Evolutionary conservation across 2,113 vertebrate genomes (phyloP).

Genomic region (Proteles cristata): DNA sequence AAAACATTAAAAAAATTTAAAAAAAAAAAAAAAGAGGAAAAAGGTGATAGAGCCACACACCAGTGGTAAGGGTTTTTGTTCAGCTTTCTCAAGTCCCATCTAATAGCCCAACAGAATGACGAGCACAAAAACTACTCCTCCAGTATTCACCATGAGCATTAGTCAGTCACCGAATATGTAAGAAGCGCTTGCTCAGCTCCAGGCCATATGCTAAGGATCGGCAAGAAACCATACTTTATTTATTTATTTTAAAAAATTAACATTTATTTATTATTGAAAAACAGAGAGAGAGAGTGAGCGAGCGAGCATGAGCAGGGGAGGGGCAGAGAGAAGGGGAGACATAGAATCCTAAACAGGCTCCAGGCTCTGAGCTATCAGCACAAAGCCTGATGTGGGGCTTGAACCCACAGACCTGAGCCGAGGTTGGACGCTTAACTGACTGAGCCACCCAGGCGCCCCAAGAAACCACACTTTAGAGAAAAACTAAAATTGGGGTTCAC

Average conservation of each 20-base stretch:
- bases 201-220: not conserved
- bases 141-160: not conserved
- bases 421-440: too few relatives aligned
- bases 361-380: too few relatives aligned
- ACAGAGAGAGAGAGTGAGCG: too few relatives aligned
- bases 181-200: not conserved
- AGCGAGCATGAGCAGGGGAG: too few relatives aligned
- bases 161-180: not conserved
- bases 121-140: not conserved
- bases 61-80: not conserved
- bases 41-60: not conserved
- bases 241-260: too few relatives aligned
- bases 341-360: too few relatives aligned
- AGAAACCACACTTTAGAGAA: not conserved
- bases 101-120: not conserved
- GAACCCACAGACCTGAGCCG: too few relatives aligned
- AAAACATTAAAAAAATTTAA: too few relatives aligned
- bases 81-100: not conserved
- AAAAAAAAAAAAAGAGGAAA: slow-evolving; percentile 4
- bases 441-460: not conserved
- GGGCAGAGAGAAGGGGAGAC: too few relatives aligned
- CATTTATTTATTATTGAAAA: too few relatives aligned
- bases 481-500: not conserved
- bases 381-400: too few relatives aligned
- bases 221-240: not conserved